Base-by-base conservation (phyloP, 1,140 invertebrate species). In the Heliconius nattereri region DNA sequence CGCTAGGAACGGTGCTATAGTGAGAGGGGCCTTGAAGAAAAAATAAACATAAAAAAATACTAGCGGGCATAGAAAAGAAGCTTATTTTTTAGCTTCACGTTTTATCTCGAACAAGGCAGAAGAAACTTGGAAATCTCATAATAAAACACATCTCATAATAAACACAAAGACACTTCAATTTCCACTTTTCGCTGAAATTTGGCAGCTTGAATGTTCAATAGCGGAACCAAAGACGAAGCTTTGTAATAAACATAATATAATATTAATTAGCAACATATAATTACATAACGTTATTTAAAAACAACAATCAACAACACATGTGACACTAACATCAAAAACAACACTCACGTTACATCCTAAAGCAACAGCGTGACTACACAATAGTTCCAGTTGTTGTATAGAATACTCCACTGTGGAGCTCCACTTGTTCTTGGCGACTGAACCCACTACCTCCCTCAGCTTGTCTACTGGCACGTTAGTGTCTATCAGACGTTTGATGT, bases 331-430 rank as follows among this genome's bases (percentile, higher is more conserved):
- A 45, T 45, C 40, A 23, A 23, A 23, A n/a, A 23, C 35, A n/a
- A 32, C 72, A 81, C 92, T 90, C 29, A 98, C 97, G 88, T 96
- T 97, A 3, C 98, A 95, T 2, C 97, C 98, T 32, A 98, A 94
- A 37, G 95, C 94, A 85, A 96, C 95, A 16, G 97, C 95, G 87
- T 97, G 94, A 29, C 95, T 94, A 52, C 97, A 96, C 3, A 98
- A 96, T 7, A 93, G 94, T 86, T 98, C 96, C 70, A 98, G 94
- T 80, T 98, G 97, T 75, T 96, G 93, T 1, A 98, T 83, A 1
- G 96, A 97, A 85, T 96, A 95, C 72, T 96, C 97, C 6, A 97
- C 96, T 7, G 97, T 88, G 19, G 94, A 93, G 19, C 95, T 95
- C 26, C 96, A 96, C 86, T 97, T 96, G 6, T 95, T 95, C 84